Percentiles rank a stretch among this genome's conserved stretches.
Conservation (phyloP, 2,113 vertebrate species). For the Camarhynchus parvulus region DNA sequence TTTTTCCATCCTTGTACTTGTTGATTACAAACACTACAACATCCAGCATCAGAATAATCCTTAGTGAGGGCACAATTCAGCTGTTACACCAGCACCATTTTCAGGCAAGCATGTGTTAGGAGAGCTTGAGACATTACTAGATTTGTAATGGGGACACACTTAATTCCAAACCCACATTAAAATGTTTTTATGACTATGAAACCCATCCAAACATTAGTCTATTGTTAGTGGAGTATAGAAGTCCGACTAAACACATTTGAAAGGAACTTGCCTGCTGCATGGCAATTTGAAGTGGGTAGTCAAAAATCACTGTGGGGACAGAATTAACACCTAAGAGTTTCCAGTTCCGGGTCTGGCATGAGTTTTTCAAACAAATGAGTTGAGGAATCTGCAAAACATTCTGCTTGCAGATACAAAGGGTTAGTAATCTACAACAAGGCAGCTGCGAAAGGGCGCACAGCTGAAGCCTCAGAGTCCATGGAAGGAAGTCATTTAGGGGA, state of each 20-base stretch:
- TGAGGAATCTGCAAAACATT: not conserved
- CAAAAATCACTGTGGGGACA: not conserved
- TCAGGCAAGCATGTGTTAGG: not conserved
- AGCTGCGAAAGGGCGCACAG: not conserved
- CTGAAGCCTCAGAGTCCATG: not conserved
- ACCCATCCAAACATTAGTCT: not conserved
- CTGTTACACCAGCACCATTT: not conserved
- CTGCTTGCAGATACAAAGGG: not conserved
- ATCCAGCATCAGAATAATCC: not conserved
- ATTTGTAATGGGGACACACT: not conserved
- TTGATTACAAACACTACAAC: not conserved
- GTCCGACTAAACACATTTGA: not conserved
- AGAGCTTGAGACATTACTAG: not conserved
- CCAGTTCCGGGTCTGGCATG: not conserved
- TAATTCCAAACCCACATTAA: not conserved
- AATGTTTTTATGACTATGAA: not conserved
- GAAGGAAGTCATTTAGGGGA: slow-evolving; percentile 6
- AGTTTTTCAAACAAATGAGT: not conserved
- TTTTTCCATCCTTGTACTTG: not conserved
- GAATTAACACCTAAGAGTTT: not conserved
- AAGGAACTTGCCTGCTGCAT: not conserved
- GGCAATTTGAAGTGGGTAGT: not conserved
- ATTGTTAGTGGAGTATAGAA: not conserved
- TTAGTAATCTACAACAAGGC: not conserved
- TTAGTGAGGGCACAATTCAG: not conserved